phyloP scores from a whole-genome alignment of 1,140 invertebrate species.

The Brachionus plicatilis region DNA sequence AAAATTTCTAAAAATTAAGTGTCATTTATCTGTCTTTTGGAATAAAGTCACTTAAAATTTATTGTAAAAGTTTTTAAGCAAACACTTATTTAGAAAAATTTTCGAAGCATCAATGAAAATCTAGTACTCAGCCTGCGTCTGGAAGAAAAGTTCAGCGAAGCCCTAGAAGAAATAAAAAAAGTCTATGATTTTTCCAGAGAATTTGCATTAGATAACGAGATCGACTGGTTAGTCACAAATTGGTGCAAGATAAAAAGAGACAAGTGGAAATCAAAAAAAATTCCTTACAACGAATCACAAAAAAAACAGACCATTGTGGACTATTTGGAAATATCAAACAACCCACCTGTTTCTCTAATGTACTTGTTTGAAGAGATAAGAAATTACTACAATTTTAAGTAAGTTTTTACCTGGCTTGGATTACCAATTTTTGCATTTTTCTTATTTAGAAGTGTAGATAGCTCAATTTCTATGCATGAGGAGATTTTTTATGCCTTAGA shows the following conservation, averaged over 20 bases:
- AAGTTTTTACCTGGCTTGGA: not conserved
- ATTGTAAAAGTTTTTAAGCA: not conserved
- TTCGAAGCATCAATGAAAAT: slow-evolving; percentile 4
- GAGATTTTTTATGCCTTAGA: slow-evolving; percentile 9
- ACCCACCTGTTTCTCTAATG: not conserved
- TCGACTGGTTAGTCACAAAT: not conserved
- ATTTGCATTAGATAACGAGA: not conserved
- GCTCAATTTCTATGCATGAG: not conserved
- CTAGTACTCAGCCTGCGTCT: slow-evolving; percentile 3
- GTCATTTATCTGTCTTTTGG: no score
- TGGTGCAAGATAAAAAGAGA: slow-evolving; percentile 39
- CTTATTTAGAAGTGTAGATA: not conserved
- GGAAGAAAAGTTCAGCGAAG: slow-evolving; percentile 9
- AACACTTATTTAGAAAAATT: slow-evolving; percentile 10
- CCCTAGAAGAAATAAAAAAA: slow-evolving; percentile 3
- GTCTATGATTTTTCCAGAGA: slow-evolving; percentile 1
- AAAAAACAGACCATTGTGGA: slow-evolving; percentile 4
- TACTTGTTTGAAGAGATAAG: slow-evolving; percentile 12
- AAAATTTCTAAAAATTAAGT: not conserved
- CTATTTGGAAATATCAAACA: not conserved
- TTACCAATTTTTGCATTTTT: not conserved
- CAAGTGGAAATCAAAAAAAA: slow-evolving; percentile 3
- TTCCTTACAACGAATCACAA: not conserved
- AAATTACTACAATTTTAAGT: slow-evolving; percentile 22
- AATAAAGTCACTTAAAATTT: not conserved